Conservation (phyloP, 2,888 invertebrate genomes). For the Philaethria dido region DNA sequence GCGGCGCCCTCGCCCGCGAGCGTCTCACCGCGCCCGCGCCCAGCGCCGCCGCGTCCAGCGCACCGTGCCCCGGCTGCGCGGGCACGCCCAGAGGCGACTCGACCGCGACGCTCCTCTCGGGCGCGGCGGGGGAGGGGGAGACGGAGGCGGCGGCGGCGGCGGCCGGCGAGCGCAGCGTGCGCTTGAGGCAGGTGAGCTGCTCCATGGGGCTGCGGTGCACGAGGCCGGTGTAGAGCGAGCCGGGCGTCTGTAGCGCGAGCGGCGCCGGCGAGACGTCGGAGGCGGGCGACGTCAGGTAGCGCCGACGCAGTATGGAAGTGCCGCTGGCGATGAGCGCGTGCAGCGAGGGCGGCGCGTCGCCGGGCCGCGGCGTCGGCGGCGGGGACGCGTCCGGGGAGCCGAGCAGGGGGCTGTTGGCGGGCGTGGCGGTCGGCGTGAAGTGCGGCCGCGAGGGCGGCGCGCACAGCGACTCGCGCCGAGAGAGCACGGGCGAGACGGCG, state of each 20-base stretch:
- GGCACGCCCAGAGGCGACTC: constrained; percentile 82
- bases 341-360: constrained; percentile 76
- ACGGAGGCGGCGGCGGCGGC: constrained; percentile 66
- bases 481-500: constrained; percentile 82
- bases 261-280: constrained; percentile 85
- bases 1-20: constrained; percentile 72
- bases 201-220: constrained; percentile 90
- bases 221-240: constrained; percentile 85
- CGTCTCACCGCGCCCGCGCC: constrained; percentile 45
- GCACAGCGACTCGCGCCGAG: constrained; percentile 91
- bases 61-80: constrained; percentile 84
- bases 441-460: constrained; percentile 87
- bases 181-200: constrained; percentile 89
- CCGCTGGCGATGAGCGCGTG: constrained; percentile 82
- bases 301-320: constrained; percentile 76
- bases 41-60: constrained; percentile 64
- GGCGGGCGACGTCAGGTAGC: constrained; percentile 82
- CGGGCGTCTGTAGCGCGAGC: constrained; percentile 83
- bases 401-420: constrained; percentile 92
- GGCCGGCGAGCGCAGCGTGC: constrained; percentile 72
- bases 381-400: constrained; percentile 84
- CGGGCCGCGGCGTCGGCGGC: constrained; percentile 86
- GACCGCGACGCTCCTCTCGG: constrained; percentile 53
- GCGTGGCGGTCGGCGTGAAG: constrained; percentile 93
- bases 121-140: constrained; percentile 69